Percentiles rank a stretch among this genome's conserved stretches.
These are phyloP conservation scores for Drosophila sordidapex DNA, from an alignment of 2,888 invertebrate species.

Conservation along the genomic window DNA sequence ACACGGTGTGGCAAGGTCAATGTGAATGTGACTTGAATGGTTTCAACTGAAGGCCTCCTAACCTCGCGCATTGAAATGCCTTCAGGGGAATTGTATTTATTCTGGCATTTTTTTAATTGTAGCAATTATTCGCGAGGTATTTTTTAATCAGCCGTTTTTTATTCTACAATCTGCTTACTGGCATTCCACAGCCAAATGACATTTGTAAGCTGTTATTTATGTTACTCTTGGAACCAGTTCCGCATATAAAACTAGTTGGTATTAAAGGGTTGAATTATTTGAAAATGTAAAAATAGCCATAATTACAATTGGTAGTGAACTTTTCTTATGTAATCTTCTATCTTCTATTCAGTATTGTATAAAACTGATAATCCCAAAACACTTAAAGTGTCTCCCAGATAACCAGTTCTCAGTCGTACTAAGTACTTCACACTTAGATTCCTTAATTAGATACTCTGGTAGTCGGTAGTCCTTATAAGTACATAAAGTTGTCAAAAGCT, in stretches of 20 bases:
- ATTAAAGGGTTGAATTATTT: neutral
- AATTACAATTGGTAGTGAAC: neutral
- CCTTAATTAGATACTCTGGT: too few species aligned
- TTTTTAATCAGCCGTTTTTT: neutral
- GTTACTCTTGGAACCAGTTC: neutral
- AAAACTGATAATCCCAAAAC: neutral
- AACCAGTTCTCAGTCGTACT: neutral
- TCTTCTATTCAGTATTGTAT: neutral
- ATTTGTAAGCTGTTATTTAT: neutral
- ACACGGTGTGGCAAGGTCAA: slow-evolving; percentile 33
- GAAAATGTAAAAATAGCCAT: neutral
- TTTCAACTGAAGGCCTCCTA: slow-evolving; percentile 23
- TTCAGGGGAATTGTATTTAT: slow-evolving; percentile 1
- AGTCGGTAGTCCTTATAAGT: too few species aligned
- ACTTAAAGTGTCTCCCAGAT: neutral
- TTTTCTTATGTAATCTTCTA: neutral
- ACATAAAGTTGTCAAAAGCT: neutral
- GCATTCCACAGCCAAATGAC: neutral
- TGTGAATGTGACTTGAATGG: slow-evolving; percentile 3
- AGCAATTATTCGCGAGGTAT: neutral
- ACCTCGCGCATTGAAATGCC: slow-evolving; percentile 5
- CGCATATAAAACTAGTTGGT: neutral
- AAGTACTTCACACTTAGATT: neutral
- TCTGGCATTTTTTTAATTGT: slow-evolving; percentile 30
- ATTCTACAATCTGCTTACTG: neutral